phyloP scores from a whole-genome alignment of 2,113 vertebrate genomes.

The Athene cunicularia region DNA sequence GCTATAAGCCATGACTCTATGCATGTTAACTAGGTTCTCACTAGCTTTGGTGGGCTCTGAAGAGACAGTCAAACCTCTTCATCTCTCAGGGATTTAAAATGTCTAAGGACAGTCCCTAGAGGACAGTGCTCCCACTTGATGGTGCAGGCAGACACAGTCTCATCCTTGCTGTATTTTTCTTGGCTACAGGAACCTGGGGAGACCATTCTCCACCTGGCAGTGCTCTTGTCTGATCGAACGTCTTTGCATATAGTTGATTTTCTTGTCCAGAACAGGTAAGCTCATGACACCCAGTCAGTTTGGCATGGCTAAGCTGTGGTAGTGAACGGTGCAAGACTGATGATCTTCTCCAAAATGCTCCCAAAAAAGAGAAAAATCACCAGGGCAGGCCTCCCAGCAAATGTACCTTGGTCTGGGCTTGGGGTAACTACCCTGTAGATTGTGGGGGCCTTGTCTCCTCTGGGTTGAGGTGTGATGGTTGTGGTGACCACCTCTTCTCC shows the following conservation, averaged over 20 bases:
- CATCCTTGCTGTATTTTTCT: background rate
- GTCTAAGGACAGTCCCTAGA: background rate
- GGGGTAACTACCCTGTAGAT: too few relatives aligned
- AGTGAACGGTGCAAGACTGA: background rate
- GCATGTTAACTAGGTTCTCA: background rate
- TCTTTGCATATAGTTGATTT: constrained; percentile 79
- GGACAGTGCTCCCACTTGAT: background rate
- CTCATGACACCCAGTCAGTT: background rate
- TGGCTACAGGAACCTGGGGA: constrained; percentile 73
- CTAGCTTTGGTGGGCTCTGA: background rate
- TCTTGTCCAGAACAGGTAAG: constrained; percentile 78
- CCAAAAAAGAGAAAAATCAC: background rate
- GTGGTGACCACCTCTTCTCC: background rate
- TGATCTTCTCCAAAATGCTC: background rate
- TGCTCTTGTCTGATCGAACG: constrained; percentile 72
- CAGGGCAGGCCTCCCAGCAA: background rate
- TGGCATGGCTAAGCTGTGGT: background rate
- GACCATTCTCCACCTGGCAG: constrained; percentile 74
- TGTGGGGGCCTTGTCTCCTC: background rate
- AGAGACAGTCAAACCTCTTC: background rate
- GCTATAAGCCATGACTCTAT: background rate
- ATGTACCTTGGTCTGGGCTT: background rate
- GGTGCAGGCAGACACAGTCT: background rate
- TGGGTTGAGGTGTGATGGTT: background rate
- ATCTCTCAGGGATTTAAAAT: background rate